A percentile compares a stretch with the other conserved stretches of the same genome.
These are phyloP conservation scores for Entomyzon cyanotis DNA, from an alignment of 2,113 vertebrate genomes.

Conservation along the genomic window DNA sequence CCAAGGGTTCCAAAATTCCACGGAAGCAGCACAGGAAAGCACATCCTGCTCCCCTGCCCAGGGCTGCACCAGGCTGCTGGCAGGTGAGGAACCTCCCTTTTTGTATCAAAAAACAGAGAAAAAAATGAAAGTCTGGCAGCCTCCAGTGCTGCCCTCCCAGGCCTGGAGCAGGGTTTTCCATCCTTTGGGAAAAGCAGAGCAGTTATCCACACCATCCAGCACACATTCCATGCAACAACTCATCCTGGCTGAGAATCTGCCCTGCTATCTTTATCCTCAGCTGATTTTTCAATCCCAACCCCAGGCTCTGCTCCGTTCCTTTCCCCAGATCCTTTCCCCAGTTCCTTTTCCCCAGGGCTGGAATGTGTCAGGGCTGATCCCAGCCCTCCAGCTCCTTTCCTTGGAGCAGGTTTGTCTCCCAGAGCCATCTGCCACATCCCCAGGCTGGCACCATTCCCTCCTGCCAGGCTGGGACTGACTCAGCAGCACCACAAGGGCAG, in stretches of 20 bases:
- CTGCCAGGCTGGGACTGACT: not conserved
- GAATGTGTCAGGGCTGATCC: not conserved
- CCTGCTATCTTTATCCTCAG: not conserved
- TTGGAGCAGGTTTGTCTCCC: not conserved
- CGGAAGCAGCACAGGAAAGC: rapidly evolving
- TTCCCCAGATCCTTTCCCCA: too few species aligned
- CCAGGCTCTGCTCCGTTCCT: not conserved
- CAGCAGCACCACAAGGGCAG: not conserved
- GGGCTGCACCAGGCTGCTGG: rapidly evolving
- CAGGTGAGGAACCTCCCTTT: not conserved
- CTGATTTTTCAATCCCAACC: rapidly evolving
- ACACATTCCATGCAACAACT: not conserved
- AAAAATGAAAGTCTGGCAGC: not conserved
- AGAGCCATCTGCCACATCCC: slow-evolving; percentile 35
- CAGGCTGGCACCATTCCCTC: not conserved
- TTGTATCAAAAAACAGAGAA: rapidly evolving
- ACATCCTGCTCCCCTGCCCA: rapidly evolving
- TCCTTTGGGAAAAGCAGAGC: not conserved
- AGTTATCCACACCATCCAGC: rapidly evolving
- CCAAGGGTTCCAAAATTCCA: not conserved
- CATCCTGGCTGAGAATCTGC: not conserved
- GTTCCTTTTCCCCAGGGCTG: rapidly evolving
- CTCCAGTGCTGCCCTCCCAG: not conserved
- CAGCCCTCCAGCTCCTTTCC: not conserved
- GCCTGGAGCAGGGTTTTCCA: not conserved